These are phyloP conservation scores for Enteromius fasciolatus DNA, from an alignment of 2,797 vertebrate species.

Conservation along the genomic window DNA sequence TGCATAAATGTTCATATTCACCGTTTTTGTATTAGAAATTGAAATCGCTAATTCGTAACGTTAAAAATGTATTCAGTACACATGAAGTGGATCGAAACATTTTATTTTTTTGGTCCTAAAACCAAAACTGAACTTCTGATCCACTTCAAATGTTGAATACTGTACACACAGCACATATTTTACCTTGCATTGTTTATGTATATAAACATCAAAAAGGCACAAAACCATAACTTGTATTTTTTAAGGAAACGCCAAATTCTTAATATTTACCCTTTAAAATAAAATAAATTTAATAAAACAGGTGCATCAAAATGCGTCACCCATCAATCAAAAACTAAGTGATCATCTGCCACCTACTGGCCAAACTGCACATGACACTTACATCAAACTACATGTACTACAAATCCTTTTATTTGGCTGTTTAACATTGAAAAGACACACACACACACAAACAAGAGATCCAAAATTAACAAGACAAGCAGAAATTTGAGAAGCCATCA, in stretches of 20 bases:
- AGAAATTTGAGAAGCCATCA: not conserved
- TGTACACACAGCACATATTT: not conserved
- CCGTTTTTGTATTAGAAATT: not conserved
- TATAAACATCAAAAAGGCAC: not conserved
- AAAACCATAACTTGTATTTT: not conserved
- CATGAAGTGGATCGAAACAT: no score
- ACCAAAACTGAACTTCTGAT: no score
- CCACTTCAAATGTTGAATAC: no score
- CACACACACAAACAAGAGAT: not conserved
- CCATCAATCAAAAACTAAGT: not conserved
- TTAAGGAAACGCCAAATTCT: not conserved
- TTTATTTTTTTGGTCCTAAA: no score
- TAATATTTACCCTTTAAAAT: no score
- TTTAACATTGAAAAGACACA: constrained; percentile 35
- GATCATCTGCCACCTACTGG: constrained; percentile 71
- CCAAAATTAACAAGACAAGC: not conserved
- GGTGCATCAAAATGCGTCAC: not conserved
- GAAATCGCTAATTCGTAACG: no score
- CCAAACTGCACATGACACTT: not conserved
- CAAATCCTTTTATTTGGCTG: constrained; percentile 68
- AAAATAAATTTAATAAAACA: no score
- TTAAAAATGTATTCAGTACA: no score
- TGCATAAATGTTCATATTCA: not conserved
- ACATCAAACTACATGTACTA: constrained; percentile 17
- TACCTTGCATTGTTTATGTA: not conserved